Evolutionary conservation across 37 sponge, comb jelly and placozoan species (phyloP).

Genomic region (Beroe forskalii): DNA sequence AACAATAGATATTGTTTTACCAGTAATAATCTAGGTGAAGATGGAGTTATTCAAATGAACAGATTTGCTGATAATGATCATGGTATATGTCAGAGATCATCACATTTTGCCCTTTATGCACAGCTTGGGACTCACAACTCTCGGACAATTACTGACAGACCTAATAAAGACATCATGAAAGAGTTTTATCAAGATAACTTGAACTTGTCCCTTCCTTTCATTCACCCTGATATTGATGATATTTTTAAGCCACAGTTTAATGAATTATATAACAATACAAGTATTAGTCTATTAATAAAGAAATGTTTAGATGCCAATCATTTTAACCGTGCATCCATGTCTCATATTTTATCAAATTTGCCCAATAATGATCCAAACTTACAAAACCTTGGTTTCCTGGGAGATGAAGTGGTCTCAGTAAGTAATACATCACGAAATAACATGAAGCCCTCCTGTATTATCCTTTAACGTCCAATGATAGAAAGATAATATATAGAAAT

Average conservation of each 20-base stretch:
- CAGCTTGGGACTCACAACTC: neutral
- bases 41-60: neutral
- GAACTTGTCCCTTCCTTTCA: neutral
- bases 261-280: neutral
- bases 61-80: neutral
- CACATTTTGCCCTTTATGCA: neutral
- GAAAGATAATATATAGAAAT: no score
- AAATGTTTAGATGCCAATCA: neutral
- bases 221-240: neutral
- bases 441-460: no score
- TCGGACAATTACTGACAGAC: neutral
- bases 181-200: neutral
- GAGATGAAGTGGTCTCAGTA: no score
- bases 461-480: no score
- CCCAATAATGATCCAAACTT: no score
- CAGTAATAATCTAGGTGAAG: neutral
- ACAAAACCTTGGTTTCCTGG: no score
- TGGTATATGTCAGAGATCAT: neutral
- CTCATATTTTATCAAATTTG: no score
- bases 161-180: neutral
- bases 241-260: neutral
- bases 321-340: no score
- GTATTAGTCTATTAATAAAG: neutral
- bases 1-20: neutral
- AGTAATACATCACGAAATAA: no score